Percentiles rank a stretch among this genome's conserved stretches.
phyloP scores from a whole-genome alignment of 64 coral and sea anemone species.

The Exaiptasia diaphana region DNA sequence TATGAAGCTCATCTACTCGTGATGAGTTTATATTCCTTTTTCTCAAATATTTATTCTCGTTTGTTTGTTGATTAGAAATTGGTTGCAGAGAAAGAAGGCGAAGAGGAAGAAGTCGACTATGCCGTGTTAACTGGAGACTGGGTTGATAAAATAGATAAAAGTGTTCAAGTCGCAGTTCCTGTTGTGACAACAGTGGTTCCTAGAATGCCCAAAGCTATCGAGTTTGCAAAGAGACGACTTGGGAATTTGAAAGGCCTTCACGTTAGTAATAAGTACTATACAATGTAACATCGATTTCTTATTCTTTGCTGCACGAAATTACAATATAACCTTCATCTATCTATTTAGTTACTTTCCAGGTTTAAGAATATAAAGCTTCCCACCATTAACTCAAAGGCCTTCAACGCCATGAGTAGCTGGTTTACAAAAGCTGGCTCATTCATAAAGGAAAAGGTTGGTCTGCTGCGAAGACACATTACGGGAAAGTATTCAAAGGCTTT shows the following conservation, averaged over 20 bases:
- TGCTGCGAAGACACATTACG: not conserved
- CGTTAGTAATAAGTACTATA: too few species aligned
- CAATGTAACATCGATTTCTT: too few species aligned
- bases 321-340: not conserved
- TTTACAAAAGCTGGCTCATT: not conserved
- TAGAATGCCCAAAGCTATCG: not conserved
- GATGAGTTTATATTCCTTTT: too few species aligned
- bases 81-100: too few species aligned
- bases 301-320: not conserved
- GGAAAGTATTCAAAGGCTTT: not conserved
- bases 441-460: not conserved
- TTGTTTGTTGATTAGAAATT: too few species aligned
- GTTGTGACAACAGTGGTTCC: not conserved
- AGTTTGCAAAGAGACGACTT: not conserved
- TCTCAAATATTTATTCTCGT: too few species aligned
- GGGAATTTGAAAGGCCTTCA: not conserved
- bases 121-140: not conserved
- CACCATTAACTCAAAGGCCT: not conserved
- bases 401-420: not conserved
- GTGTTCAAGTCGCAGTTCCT: not conserved
- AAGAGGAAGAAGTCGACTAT: too few species aligned
- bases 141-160: not conserved
- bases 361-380: not conserved
- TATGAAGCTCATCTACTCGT: too few species aligned
- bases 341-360: not conserved